Base-by-base conservation (phyloP, 2,888 invertebrate genomes). In the Leptarthrus brevirostris region DNA sequence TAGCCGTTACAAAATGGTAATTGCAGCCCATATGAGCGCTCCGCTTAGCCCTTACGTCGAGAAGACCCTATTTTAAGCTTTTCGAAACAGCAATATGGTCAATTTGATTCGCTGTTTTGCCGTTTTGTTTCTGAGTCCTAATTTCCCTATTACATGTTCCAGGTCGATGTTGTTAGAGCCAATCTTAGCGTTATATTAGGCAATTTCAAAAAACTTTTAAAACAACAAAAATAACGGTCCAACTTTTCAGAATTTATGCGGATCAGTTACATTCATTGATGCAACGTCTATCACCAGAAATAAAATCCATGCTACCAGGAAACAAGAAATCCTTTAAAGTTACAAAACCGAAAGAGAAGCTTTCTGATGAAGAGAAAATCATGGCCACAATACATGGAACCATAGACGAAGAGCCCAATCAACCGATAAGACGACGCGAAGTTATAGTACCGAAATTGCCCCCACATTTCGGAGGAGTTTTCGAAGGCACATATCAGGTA, bases 381-480 rank as follows among this genome's bases (percentile, higher is more conserved):
- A 79, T 85, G 81, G 83, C 84, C 1, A 81, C 80, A 14, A 84
- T 85, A 10, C 85, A 85, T 77, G 85, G 85, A 5, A 83, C 85
- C 40, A 79, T 81, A 71, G 83, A 81, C n/a, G 81, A 78, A 20
- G 78, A 79, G 16, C 78, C 77, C 18, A 66, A 75, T 5, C 76
- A 79, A 61, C 77, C 81, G 72, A 79, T 80, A 66, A 81, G 78
- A 70, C 79, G 78, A 40, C 80, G 79, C 34, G 81, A 82, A 10
- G 81, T 83, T 58, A 79, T 82, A 40, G 79, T 81, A 77, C 81
- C 79, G 40, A 79, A 79, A 71, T 73, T 75, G 70, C 77, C 79
- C 54, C 76, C 81, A 3, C 81, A 82, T 3, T 82, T 82, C 77
- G 82, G 83, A 6, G 82, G 84, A 0, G 83, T 82, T 2, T 85